Percentiles rank a stretch among this genome's conserved stretches.
phyloP scores from a whole-genome alignment of 2,113 vertebrate species.

The Petrocephalus microphthalmus region DNA sequence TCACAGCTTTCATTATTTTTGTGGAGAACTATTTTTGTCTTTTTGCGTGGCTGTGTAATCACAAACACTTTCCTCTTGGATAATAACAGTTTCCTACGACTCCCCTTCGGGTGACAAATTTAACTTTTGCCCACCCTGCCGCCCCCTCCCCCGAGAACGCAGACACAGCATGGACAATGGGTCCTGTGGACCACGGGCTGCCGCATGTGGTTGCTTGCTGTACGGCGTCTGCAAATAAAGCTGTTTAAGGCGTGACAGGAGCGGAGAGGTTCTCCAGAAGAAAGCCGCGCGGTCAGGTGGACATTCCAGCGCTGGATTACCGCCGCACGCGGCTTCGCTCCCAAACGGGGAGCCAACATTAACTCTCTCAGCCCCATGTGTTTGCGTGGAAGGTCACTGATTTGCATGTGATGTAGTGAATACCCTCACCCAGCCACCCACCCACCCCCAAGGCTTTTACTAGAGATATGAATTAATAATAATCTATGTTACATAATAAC shows the following conservation, averaged over 20 bases:
- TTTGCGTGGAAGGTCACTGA: not conserved
- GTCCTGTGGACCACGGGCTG: not conserved
- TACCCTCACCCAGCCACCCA: not conserved
- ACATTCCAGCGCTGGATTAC: conserved; percentile 58
- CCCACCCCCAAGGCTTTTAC: too few species aligned
- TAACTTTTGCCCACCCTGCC: not conserved
- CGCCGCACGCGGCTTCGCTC: conserved; percentile 23
- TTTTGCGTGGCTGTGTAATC: not conserved
- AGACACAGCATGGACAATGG: not conserved
- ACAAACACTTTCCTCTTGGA: not conserved
- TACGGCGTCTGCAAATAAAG: conserved; percentile 34
- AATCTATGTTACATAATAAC: not conserved
- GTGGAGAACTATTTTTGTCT: not conserved
- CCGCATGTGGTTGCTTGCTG: not conserved
- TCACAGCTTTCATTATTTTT: not conserved
- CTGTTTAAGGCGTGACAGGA: conserved; percentile 48
- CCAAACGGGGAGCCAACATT: conserved; percentile 13
- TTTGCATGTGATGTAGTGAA: not conserved
- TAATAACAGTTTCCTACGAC: not conserved
- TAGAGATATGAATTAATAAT: not conserved
- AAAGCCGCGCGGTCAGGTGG: conserved; percentile 44
- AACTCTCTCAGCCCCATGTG: not conserved
- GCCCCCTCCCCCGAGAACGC: not conserved
- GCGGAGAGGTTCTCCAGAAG: conserved; percentile 45
- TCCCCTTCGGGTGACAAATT: not conserved